phyloP scores from a whole-genome alignment of 2,113 vertebrate species.

The Rallus limicola region DNA sequence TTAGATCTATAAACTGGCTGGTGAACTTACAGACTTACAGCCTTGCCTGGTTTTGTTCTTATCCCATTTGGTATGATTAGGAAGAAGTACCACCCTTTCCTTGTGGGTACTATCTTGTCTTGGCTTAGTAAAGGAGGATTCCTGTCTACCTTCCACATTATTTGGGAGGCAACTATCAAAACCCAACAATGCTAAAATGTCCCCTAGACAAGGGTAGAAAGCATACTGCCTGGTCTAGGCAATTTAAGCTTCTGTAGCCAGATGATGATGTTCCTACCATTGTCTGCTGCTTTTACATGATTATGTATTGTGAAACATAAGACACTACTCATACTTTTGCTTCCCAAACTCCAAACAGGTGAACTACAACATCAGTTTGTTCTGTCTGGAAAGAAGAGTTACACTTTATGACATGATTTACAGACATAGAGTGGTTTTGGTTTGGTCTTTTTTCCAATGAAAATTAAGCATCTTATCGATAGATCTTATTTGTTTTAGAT shows the following conservation, averaged over 20 bases:
- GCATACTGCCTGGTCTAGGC: not conserved
- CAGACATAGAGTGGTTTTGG: not conserved
- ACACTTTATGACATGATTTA: not conserved
- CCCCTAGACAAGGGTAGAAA: not conserved
- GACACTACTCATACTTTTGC: not conserved
- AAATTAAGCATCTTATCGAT: not conserved
- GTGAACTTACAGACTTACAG: not conserved
- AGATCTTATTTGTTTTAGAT: not conserved
- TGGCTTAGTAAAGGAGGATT: not conserved
- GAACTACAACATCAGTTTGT: not conserved
- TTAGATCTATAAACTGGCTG: not conserved
- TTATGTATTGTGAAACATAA: constrained; percentile 39
- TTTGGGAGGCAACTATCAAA: not conserved
- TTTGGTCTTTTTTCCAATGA: not conserved
- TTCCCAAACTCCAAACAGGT: not conserved
- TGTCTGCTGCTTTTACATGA: not conserved
- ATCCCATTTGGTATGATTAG: not conserved
- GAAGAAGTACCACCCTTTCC: not conserved
- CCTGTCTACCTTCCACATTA: not conserved
- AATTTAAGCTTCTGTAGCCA: not conserved
- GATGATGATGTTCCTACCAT: constrained; percentile 6
- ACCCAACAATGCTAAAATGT: not conserved
- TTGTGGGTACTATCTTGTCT: not conserved
- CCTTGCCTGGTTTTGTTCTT: not conserved
- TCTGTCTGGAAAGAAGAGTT: not conserved